Evolutionary conservation across 2,113 vertebrate genomes (phyloP).

Genomic region (Bombycilla garrulus): DNA sequence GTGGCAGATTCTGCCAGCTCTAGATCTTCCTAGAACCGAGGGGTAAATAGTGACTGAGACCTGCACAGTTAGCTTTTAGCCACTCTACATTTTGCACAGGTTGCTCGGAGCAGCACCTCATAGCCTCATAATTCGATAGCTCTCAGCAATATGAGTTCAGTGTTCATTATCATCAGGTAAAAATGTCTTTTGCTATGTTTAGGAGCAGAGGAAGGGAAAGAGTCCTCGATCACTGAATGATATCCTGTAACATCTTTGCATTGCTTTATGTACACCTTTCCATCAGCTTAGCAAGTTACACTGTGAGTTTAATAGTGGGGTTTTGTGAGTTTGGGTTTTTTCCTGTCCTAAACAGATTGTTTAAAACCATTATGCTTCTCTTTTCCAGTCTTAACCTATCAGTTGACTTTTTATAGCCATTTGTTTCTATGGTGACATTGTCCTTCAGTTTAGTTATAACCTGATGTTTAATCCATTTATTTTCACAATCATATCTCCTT

Average conservation of each 20-base stretch:
- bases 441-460: not conserved
- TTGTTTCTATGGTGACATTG: not conserved
- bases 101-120: not conserved
- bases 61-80: not conserved
- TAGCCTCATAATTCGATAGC: not conserved
- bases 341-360: not conserved
- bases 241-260: not conserved
- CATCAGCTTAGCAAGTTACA: not conserved
- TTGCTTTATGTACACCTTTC: not conserved
- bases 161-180: not conserved
- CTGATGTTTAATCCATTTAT: not conserved
- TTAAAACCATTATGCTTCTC: not conserved
- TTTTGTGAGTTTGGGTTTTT: not conserved
- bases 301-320: not conserved
- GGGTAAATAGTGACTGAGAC: rapidly evolving
- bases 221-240: not conserved
- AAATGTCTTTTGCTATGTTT: not conserved
- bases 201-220: not conserved
- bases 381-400: not conserved
- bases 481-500: not conserved
- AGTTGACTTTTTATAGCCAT: not conserved
- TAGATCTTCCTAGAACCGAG: not conserved
- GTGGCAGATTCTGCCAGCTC: not conserved
- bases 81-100: not conserved
- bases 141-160: not conserved